Percentiles rank a stretch among this genome's conserved stretches.
phyloP scores from a whole-genome alignment of 2,797 vertebrate genomes.

The Adrianichthys oophorus region DNA sequence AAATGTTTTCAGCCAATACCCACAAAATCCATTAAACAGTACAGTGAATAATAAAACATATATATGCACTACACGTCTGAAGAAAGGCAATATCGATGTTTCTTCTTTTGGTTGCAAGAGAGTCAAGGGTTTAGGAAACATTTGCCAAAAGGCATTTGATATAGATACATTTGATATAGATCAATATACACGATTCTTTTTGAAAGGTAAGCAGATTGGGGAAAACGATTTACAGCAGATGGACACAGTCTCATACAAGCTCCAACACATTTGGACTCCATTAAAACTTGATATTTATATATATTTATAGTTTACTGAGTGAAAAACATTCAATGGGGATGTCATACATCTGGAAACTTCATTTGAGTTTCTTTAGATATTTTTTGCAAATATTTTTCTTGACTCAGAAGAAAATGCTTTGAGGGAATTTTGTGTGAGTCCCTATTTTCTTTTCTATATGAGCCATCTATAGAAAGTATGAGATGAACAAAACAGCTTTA shows the following conservation, averaged over 20 bases:
- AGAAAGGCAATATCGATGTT: constrained; percentile 46
- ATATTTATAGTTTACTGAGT: constrained; percentile 57
- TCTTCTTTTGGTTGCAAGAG: constrained; percentile 56
- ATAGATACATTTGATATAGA: constrained; percentile 17
- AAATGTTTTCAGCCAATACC: no score
- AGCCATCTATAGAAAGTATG: constrained; percentile 57
- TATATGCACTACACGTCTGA: constrained; percentile 22
- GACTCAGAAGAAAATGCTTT: constrained; percentile 39
- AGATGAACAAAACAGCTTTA: constrained; percentile 52
- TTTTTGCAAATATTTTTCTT: constrained; percentile 25
- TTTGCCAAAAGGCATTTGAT: constrained; percentile 30
- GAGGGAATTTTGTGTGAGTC: constrained; percentile 54
- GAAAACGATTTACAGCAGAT: constrained; percentile 54
- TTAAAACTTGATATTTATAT: constrained; percentile 59
- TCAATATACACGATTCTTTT: constrained; percentile 29
- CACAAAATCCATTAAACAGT: no score
- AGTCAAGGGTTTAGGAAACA: constrained; percentile 33
- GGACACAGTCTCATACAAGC: constrained; percentile 56
- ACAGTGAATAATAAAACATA: constrained; percentile 20
- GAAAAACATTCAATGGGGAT: constrained; percentile 69
- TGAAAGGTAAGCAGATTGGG: constrained; percentile 41
- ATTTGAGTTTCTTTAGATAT: constrained; percentile 20
- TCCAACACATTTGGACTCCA: constrained; percentile 49
- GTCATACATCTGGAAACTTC: constrained; percentile 43
- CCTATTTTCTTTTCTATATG: constrained; percentile 50